phyloP scores from a whole-genome alignment of 2,888 invertebrate genomes.

The Sepiola atlantica region DNA sequence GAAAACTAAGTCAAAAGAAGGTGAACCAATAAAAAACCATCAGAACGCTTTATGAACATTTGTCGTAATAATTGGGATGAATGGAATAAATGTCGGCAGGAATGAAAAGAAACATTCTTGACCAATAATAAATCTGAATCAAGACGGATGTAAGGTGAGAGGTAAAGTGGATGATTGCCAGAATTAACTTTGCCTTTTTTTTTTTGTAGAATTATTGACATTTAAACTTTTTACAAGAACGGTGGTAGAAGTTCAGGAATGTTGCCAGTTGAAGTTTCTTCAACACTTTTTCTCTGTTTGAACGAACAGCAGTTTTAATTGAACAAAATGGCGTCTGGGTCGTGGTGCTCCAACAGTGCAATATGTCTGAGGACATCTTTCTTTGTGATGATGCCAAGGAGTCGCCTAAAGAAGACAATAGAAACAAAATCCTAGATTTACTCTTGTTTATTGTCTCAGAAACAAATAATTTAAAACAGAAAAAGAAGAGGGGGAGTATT shows the following conservation, averaged over 20 bases:
- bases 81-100: not conserved
- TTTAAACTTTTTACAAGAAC: too few relatives aligned
- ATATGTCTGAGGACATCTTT: slow-evolving; percentile 98
- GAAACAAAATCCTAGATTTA: not conserved
- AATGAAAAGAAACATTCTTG: not conserved
- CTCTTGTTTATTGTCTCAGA: not conserved
- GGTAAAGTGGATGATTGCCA: not conserved
- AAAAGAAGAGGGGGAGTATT: too few relatives aligned
- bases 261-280: not conserved
- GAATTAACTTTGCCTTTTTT: not conserved
- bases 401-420: slow-evolving; percentile 81
- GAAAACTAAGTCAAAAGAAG: too few relatives aligned
- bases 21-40: too few relatives aligned
- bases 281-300: not conserved
- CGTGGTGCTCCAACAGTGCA: slow-evolving; percentile 96
- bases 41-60: too few relatives aligned
- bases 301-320: slow-evolving; percentile 61
- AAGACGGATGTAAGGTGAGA: not conserved
- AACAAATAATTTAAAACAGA: not conserved
- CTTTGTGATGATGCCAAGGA: slow-evolving; percentile 98
- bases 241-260: not conserved
- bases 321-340: slow-evolving; percentile 80
- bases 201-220: too few relatives aligned
- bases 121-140: not conserved
- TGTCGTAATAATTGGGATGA: too few relatives aligned